Conservation (phyloP, 2,797 vertebrate species). For the Calcarius lapponicus region DNA sequence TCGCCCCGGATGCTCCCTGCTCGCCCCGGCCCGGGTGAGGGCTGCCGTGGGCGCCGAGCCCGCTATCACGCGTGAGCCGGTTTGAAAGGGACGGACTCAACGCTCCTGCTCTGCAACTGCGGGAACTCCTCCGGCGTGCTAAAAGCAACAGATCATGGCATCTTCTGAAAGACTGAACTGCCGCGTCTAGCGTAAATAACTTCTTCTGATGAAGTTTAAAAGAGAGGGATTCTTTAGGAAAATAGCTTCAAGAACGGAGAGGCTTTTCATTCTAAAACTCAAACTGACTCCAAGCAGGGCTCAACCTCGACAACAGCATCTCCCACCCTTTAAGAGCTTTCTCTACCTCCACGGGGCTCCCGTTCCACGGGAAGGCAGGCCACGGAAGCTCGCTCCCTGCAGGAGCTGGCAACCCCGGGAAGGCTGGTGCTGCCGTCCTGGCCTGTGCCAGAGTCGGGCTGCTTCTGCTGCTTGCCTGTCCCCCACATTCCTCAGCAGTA, state of each 20-base stretch:
- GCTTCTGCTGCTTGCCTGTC: neutral
- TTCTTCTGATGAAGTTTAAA: neutral
- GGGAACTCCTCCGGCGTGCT: neutral
- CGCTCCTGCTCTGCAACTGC: neutral
- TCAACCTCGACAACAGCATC: neutral
- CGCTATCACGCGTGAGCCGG: neutral
- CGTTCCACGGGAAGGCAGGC: neutral
- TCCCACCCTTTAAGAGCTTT: neutral
- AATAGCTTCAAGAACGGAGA: neutral
- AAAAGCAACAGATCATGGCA: neutral
- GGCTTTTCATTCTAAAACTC: neutral
- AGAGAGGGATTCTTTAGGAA: neutral
- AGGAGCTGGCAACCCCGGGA: neutral
- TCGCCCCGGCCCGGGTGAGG: neutral
- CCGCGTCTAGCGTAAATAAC: neutral
- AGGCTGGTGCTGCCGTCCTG: neutral
- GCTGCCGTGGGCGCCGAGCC: neutral
- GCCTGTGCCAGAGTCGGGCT: rapidly evolving
- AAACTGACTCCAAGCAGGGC: neutral
- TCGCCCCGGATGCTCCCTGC: neutral
- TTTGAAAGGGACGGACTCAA: neutral
- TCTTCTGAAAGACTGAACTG: neutral
- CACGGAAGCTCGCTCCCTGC: neutral
- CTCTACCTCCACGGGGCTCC: neutral
- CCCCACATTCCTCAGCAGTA: neutral